Conservation (phyloP, 2,888 invertebrate genomes). For the Ormyrus pomaceus region DNA sequence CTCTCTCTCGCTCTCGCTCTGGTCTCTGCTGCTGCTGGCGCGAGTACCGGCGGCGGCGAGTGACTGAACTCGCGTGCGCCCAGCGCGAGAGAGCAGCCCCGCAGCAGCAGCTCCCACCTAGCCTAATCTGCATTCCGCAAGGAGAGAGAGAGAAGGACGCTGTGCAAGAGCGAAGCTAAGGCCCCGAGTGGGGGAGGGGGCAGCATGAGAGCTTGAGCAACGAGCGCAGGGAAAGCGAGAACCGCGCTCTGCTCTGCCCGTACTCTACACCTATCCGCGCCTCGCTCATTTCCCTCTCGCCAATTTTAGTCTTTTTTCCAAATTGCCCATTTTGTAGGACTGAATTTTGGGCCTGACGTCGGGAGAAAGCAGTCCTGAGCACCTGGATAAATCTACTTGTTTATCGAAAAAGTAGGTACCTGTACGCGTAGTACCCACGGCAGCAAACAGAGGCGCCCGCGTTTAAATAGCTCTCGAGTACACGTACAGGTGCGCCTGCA, state of each 20-base stretch:
- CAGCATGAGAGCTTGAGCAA: too few relatives aligned
- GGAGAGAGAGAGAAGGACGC: constrained; percentile 1
- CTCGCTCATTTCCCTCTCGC: not conserved
- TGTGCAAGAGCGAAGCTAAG: not conserved
- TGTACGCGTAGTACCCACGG: too few relatives aligned
- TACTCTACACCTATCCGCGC: not conserved
- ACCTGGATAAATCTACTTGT: too few relatives aligned
- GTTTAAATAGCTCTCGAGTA: too few relatives aligned
- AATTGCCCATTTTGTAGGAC: too few relatives aligned
- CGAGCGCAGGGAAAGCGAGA: not conserved
- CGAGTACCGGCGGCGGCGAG: constrained; percentile 15
- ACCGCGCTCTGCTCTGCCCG: not conserved
- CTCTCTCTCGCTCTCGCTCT: constrained; percentile 34
- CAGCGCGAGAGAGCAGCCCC: not conserved
- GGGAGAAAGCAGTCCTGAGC: too few relatives aligned
- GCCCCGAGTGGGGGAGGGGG: not conserved
- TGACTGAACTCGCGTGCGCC: constrained; percentile 27
- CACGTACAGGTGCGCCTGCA: too few relatives aligned
- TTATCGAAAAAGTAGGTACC: too few relatives aligned
- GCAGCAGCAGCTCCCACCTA: constrained; percentile 30
- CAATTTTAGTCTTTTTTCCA: too few relatives aligned
- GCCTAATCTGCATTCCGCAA: constrained; percentile 43
- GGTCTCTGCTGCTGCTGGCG: not conserved
- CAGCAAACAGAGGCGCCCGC: too few relatives aligned
- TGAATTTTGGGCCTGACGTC: too few relatives aligned